Conservation (phyloP, 2,888 invertebrate genomes). For the Isotomurus palustris region DNA sequence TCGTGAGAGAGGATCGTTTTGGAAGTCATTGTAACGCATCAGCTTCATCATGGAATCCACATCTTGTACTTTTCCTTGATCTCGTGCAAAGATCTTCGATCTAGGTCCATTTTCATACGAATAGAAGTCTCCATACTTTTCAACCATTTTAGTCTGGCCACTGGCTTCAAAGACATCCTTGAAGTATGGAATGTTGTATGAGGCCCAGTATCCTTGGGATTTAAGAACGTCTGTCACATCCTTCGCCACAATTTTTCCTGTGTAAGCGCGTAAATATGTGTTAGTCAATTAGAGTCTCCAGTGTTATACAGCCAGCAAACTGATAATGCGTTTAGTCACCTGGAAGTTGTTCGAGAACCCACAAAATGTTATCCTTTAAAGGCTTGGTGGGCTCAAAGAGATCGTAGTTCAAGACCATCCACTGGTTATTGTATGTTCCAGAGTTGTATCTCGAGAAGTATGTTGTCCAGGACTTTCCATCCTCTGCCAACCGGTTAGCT, state of each 20-base stretch:
- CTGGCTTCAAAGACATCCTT: conserved; percentile 60
- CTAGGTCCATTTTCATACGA: conserved; percentile 62
- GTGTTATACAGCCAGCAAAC: too few species aligned
- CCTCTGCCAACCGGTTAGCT: conserved; percentile 72
- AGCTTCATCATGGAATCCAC: conserved; percentile 58
- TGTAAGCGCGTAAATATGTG: too few species aligned
- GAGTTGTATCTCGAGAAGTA: conserved; percentile 67
- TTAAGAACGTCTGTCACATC: conserved; percentile 64
- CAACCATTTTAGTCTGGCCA: conserved; percentile 58
- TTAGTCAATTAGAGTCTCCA: too few species aligned
- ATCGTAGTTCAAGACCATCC: conserved; percentile 74
- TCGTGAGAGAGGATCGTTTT: conserved; percentile 61
- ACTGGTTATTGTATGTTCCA: conserved; percentile 80
- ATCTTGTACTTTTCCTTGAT: conserved; percentile 57
- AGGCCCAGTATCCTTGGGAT: conserved; percentile 66
- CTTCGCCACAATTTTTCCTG: conserved; percentile 57
- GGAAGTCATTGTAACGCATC: conserved; percentile 67
- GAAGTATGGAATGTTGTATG: conserved; percentile 66
- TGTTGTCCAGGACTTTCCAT: conserved; percentile 68
- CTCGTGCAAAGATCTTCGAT: conserved; percentile 60
- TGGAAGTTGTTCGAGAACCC: conserved; percentile 75
- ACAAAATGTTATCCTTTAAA: conserved; percentile 55
- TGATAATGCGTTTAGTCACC: conserved; percentile 46
- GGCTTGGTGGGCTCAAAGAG: conserved; percentile 55
- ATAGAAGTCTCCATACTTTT: conserved; percentile 59